phyloP scores from a whole-genome alignment of 2,113 vertebrate genomes.

The Chunga burmeisteri region DNA sequence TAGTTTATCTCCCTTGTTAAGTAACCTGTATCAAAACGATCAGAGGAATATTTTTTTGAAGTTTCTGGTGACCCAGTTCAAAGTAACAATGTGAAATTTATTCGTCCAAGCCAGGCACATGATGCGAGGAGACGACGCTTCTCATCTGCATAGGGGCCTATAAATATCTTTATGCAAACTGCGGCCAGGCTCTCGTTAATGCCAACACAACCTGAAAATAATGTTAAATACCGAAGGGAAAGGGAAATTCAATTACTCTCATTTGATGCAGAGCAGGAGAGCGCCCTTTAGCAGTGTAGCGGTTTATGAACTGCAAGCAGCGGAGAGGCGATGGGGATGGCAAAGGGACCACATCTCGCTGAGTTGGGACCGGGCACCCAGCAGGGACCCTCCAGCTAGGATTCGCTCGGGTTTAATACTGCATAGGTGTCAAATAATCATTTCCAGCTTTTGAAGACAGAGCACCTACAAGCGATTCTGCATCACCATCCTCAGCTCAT shows the following conservation, averaged over 20 bases:
- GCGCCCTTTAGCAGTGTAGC: slow-evolving; percentile 11
- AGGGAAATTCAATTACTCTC: slow-evolving; percentile 56
- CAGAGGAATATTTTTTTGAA: slow-evolving; percentile 55
- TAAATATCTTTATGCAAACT: slow-evolving; percentile 34
- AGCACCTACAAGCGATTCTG: accelerated
- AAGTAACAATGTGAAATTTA: slow-evolving; percentile 57
- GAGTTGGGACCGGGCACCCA: neutral
- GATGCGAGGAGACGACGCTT: neutral
- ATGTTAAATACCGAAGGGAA: slow-evolving; percentile 49
- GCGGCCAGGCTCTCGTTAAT: neutral
- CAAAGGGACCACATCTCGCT: neutral
- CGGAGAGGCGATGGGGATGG: neutral
- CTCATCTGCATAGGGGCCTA: slow-evolving; percentile 36
- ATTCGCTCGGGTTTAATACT: neutral
- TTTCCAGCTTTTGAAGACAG: neutral
- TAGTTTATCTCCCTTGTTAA: slow-evolving; percentile 65
- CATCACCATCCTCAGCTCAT: neutral
- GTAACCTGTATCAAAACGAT: slow-evolving; percentile 67
- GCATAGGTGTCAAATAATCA: neutral
- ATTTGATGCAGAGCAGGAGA: slow-evolving; percentile 34
- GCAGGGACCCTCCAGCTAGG: neutral
- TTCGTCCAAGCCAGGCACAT: neutral
- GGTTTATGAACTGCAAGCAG: neutral
- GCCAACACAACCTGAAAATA: slow-evolving; percentile 38
- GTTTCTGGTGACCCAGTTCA: slow-evolving; percentile 70